These are phyloP conservation scores for Temnopleurus reevesii DNA, from an alignment of 53 echinoderm and acorn worm species.

Conservation along the genomic window DNA sequence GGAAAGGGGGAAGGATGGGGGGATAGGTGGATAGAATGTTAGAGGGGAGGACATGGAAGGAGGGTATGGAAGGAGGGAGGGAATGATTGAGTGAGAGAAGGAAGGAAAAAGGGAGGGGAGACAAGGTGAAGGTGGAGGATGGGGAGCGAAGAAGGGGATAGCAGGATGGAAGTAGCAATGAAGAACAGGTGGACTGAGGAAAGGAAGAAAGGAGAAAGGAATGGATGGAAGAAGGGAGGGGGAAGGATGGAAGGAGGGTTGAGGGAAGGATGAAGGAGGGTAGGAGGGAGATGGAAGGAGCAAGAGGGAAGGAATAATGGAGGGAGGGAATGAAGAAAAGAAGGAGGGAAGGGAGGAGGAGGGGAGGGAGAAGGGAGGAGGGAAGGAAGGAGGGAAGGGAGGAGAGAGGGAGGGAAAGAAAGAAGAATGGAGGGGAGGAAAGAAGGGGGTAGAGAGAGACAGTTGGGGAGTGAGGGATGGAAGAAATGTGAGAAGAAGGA, in stretches of 20 bases:
- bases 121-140: not conserved
- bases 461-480: not conserved
- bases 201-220: not conserved
- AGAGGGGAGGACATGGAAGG: not conserved
- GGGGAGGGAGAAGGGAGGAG: too few species aligned
- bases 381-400: not conserved
- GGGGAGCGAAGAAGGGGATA: not conserved
- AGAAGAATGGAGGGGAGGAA: not conserved
- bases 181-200: too few species aligned
- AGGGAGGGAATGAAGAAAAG: not conserved
- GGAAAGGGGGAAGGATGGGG: not conserved
- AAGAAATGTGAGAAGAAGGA: too few species aligned
- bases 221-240: not conserved
- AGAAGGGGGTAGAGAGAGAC: not conserved
- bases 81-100: not conserved
- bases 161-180: not conserved
- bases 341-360: not conserved
- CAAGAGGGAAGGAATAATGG: not conserved
- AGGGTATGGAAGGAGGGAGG: not conserved
- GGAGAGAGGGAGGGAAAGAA: too few species aligned
- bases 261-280: not conserved
- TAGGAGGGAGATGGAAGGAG: not conserved
- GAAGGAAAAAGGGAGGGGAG: not conserved
- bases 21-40: not conserved
- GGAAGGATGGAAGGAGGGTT: too few species aligned